Evolutionary conservation across 2,797 vertebrate species (phyloP).

Genomic region (Megalops cyprinoides): DNA sequence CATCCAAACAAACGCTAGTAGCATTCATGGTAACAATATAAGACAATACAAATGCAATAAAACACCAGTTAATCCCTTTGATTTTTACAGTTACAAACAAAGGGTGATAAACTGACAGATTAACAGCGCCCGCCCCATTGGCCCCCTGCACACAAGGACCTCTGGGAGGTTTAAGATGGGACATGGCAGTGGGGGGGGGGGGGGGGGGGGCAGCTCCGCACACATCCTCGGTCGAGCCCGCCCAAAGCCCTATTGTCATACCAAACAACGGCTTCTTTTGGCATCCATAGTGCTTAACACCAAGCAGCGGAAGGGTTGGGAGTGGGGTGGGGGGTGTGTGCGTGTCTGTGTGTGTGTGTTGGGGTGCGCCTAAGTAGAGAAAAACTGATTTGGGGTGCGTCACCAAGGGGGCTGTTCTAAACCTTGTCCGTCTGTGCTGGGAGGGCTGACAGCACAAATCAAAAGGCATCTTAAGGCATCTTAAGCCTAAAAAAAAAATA

Average conservation of each 20-base stretch:
- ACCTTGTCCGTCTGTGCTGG: slow-evolving; percentile 88
- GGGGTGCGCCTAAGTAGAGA: slow-evolving; percentile 72
- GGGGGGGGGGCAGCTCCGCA: slow-evolving; percentile 42
- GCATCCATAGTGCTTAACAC: slow-evolving; percentile 79
- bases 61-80: not conserved
- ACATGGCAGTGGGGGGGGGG: not conserved
- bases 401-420: slow-evolving; percentile 85
- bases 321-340: not conserved
- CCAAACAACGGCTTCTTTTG: slow-evolving; percentile 80
- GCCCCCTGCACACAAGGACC: too few relatives aligned
- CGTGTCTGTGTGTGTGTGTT: too few relatives aligned
- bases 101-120: not conserved
- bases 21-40: too few relatives aligned
- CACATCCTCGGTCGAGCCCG: slow-evolving; percentile 83
- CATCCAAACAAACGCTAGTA: not conserved
- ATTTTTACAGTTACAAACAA: slow-evolving; percentile 8
- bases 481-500: too few relatives aligned
- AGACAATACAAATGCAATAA: too few relatives aligned
- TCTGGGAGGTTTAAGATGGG: not conserved
- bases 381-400: slow-evolving; percentile 76
- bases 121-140: too few relatives aligned
- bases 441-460: slow-evolving; percentile 63
- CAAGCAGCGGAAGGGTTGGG: too few relatives aligned
- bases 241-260: slow-evolving; percentile 80
- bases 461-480: too few relatives aligned